These are phyloP conservation scores for Meteorus cinctellus DNA, from an alignment of 2,888 invertebrate genomes.

Conservation along the genomic window DNA sequence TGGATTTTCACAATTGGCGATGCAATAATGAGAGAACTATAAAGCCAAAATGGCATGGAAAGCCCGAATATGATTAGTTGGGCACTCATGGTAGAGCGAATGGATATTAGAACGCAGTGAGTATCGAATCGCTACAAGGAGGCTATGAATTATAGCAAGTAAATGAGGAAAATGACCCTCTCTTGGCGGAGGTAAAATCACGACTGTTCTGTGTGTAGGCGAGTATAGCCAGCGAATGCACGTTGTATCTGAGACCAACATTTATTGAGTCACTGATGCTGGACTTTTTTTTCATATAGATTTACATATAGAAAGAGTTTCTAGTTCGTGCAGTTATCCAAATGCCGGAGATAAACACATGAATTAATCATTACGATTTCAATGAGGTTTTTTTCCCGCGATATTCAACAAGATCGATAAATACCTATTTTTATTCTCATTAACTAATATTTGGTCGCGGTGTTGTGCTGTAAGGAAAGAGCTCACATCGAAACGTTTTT, in stretches of 20 bases:
- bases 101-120: neutral
- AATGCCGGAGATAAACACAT: neutral
- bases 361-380: neutral
- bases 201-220: constrained; percentile 25
- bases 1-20: constrained; percentile 68
- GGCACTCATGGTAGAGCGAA: constrained; percentile 9
- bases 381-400: neutral
- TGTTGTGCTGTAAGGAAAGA: no score
- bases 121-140: neutral
- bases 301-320: no score
- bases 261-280: constrained; percentile 20
- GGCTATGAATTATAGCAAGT: neutral
- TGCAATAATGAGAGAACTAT: neutral
- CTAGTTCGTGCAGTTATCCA: no score
- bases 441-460: no score
- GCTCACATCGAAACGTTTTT: neutral
- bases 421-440: neutral
- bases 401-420: constrained; percentile 5
- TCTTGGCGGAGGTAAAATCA: constrained; percentile 29
- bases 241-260: constrained; percentile 6
- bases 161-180: constrained; percentile 12
- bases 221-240: constrained; percentile 26
- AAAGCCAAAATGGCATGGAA: neutral
- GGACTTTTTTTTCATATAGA: neutral
- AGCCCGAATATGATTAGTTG: neutral